Evolutionary conservation across 2,888 invertebrate species (phyloP).

Genomic region (Epinotia brunnichana): DNA sequence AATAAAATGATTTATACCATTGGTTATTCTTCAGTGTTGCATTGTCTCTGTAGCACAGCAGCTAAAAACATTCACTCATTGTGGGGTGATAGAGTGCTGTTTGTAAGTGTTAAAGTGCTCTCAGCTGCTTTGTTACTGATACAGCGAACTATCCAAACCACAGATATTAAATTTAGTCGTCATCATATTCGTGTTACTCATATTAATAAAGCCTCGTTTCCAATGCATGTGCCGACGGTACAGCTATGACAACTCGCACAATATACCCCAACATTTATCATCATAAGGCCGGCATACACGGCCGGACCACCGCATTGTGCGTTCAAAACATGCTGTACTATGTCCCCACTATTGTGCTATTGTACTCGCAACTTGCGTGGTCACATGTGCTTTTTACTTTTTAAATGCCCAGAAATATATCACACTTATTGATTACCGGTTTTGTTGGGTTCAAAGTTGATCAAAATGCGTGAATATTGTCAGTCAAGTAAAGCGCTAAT

Average conservation of each 20-base stretch:
- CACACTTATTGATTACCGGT: constrained; percentile 6
- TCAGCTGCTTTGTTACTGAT: no score
- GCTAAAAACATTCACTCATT: no score
- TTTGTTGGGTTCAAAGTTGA: constrained; percentile 20
- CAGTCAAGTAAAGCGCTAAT: background rate
- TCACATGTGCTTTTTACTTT: constrained; percentile 21
- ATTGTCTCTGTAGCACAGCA: no score
- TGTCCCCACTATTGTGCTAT: constrained; percentile 44
- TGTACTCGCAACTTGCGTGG: constrained; percentile 29
- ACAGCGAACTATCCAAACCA: no score
- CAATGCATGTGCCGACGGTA: constrained; percentile 57
- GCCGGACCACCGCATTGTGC: constrained; percentile 47
- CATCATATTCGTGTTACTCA: background rate
- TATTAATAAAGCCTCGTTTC: background rate
- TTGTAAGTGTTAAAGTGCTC: no score
- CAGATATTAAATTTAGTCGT: no score
- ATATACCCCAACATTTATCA: constrained; percentile 76
- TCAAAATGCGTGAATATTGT: constrained; percentile 4
- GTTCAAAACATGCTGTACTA: constrained; percentile 43
- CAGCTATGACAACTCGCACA: constrained; percentile 57
- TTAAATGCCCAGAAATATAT: constrained; percentile 19
- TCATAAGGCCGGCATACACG: constrained; percentile 71
- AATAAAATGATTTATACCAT: no score
- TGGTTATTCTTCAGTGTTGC: no score
- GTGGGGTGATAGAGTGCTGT: no score